phyloP scores from a whole-genome alignment of 2,797 vertebrate species.

The Chaenodraco wilsoni region DNA sequence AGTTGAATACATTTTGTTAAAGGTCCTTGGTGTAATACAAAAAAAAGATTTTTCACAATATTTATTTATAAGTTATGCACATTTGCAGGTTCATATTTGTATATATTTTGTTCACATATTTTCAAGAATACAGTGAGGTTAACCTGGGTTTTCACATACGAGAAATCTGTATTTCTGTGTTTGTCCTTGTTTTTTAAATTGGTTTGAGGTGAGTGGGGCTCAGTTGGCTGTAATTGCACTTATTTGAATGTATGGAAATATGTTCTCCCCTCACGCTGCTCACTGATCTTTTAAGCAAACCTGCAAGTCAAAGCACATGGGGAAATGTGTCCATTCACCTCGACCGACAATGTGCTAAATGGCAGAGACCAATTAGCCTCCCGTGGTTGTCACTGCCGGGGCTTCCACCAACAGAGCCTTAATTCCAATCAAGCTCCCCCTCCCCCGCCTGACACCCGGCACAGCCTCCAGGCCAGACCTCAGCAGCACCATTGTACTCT shows the following conservation, averaged over 20 bases:
- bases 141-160: no score
- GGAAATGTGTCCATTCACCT: slow-evolving; percentile 71
- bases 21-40: background rate
- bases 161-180: no score
- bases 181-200: background rate
- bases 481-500: background rate
- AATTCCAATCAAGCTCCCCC: slow-evolving; percentile 72
- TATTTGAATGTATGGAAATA: slow-evolving; percentile 25
- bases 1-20: background rate
- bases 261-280: slow-evolving; percentile 42
- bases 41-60: no score
- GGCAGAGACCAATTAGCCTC: slow-evolving; percentile 87
- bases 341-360: slow-evolving; percentile 83
- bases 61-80: no score
- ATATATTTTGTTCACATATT: background rate
- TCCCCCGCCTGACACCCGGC: slow-evolving; percentile 55
- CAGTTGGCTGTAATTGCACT: slow-evolving; percentile 22
- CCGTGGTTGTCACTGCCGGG: slow-evolving; percentile 61
- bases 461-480: slow-evolving; percentile 32
- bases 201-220: background rate
- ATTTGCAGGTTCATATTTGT: no score
- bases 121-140: background rate
- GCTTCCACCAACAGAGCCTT: slow-evolving; percentile 65
- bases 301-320: slow-evolving; percentile 74
- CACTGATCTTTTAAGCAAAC: slow-evolving; percentile 55